Percentiles rank a stretch among this genome's conserved stretches.
Conservation (phyloP, 2,113 vertebrate species). For the Malurus cyaneus region DNA sequence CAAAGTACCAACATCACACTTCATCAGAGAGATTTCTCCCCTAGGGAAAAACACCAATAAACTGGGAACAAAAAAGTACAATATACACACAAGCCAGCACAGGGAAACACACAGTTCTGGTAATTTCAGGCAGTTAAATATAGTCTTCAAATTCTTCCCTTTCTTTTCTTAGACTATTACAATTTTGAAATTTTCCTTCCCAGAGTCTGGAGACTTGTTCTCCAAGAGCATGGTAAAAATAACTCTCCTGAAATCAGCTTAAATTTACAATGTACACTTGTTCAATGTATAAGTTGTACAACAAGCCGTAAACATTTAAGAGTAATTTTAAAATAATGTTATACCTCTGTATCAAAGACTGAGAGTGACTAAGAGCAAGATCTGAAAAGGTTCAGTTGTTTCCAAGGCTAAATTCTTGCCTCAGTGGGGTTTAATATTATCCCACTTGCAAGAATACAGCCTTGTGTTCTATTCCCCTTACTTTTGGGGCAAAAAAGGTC, state of each 20-base stretch:
- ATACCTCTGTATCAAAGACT: conserved; percentile 6
- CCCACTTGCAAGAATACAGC: conserved; percentile 23
- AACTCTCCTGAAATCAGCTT: not conserved
- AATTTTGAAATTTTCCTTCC: not conserved
- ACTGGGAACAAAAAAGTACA: not conserved
- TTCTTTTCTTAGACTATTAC: not conserved
- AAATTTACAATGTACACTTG: not conserved
- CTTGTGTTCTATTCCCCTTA: conserved; percentile 20
- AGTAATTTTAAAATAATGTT: conserved; percentile 41
- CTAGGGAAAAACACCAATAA: not conserved
- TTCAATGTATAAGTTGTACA: not conserved
- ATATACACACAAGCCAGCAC: not conserved
- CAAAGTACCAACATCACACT: not conserved
- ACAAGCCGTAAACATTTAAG: not conserved
- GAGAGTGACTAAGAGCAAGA: not conserved
- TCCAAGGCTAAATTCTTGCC: conserved; percentile 28
- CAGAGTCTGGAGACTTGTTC: not conserved
- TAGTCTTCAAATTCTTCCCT: not conserved
- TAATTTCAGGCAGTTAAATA: not conserved
- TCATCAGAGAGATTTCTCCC: not conserved
- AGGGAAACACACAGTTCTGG: not conserved
- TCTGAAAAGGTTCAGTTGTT: conserved; percentile 46
- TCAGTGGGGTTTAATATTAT: conserved; percentile 6
- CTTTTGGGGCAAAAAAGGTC: conserved; percentile 1
- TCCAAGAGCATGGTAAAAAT: not conserved